A percentile compares a stretch with the other conserved stretches of the same genome.
phyloP scores from a whole-genome alignment of 2,888 invertebrate species.

The Drosophila diplacantha region DNA sequence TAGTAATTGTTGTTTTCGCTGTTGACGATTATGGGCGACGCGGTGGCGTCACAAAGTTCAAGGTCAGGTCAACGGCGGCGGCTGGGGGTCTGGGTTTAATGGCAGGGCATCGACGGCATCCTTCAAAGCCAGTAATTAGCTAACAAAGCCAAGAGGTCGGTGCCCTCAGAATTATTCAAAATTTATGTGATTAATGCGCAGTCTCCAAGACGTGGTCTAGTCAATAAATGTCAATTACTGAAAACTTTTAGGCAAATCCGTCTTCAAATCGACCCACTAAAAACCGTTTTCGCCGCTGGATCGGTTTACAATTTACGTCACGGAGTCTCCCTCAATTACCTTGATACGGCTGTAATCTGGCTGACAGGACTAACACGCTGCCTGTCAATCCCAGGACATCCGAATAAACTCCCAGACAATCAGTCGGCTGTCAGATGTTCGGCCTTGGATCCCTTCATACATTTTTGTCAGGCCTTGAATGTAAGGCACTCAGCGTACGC shows the following conservation, averaged over 20 bases:
- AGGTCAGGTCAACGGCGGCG: constrained; percentile 41
- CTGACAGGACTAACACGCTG: constrained; percentile 49
- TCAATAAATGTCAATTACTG: constrained; percentile 49
- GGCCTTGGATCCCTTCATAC: constrained; percentile 2
- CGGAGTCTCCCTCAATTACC: constrained; percentile 20
- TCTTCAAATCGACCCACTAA: constrained; percentile 30
- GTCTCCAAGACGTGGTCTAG: constrained; percentile 14
- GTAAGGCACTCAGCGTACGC: constrained; percentile 1
- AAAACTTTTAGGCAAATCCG: constrained; percentile 14
- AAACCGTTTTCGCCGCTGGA: constrained; percentile 15
- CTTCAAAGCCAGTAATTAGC: constrained; percentile 3
- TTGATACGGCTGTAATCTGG: constrained; percentile 23
- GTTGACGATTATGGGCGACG: constrained; percentile 49
- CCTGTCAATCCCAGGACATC: constrained; percentile 23
- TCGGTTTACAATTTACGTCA: constrained; percentile 39
- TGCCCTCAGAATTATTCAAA: constrained; percentile 13
- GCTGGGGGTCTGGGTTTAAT: constrained; percentile 10
- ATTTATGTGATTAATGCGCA: constrained; percentile 34
- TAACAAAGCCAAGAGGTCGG: constrained; percentile 2
- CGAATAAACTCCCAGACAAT: constrained; percentile 26
- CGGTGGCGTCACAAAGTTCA: constrained; percentile 60
- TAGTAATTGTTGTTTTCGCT: constrained; percentile 23
- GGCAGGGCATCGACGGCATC: neutral
- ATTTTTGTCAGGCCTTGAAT: constrained; percentile 15
- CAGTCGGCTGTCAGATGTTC: constrained; percentile 5